Evolutionary conservation across 1,140 invertebrate species (phyloP), one percentile per base, ranked within the genome.

Genomic region (Drosophila gunungcola): DNA sequence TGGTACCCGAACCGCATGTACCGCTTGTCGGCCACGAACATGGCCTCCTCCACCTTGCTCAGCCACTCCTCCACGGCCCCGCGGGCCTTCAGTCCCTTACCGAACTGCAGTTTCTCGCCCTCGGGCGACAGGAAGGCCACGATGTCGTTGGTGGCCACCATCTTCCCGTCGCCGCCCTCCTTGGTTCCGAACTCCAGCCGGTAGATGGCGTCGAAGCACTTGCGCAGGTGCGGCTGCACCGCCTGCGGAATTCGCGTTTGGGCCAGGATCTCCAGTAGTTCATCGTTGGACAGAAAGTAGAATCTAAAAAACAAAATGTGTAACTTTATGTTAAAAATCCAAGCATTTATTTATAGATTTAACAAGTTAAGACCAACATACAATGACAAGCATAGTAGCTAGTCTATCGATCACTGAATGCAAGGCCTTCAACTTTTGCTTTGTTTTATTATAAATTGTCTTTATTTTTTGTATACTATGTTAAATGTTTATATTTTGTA

Each of bases 211-310:
- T 98, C 97, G 91, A 98, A 98, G 83, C 97, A 98, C 92, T 98
- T 98, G 49, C 96, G 94, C 16, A 98, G 93, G 93, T 98, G 96
- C 9, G 96, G 96, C 86, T 98, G 97, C 1, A 98, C 97, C 1
- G 97, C 97, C 72, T 96, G 95, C 0, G 97, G 96, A 92, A 97
- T 97, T 68, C 96, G 94, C 0, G 96, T 97, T 94, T 98, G 97
- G 41, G 97, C 97, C 49, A 99, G 93, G 81, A 98, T 98, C 93
- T 98, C 97, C 34, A 99, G 93, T 13, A 99, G 93, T 90, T 98
- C 98, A 78, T 98, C 97, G 92, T 99, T 98, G 1, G 97, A 98
- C 25, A 99, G 93, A 92, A 99, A 99, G 93, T 98, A 99, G 93
- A 99, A 97, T 61, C 91, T 92, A 10, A 6, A 0, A 11, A 0